These are phyloP conservation scores for Leptinotarsa lineolata DNA, from an alignment of 1,140 invertebrate species.

Conservation along the genomic window DNA sequence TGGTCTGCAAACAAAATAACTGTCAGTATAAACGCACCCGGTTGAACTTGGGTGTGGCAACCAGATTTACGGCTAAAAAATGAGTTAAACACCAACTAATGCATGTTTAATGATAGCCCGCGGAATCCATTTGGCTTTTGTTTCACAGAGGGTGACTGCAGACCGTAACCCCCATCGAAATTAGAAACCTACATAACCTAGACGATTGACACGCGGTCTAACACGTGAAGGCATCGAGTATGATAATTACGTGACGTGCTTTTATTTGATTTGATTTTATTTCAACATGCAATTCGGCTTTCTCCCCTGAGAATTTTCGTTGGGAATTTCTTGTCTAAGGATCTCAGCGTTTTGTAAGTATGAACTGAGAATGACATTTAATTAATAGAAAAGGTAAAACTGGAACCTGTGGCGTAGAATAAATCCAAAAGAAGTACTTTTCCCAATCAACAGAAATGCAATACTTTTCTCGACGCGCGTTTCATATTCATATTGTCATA, in stretches of 20 bases:
- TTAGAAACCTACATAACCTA: constrained; percentile 21
- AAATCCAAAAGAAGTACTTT: too few relatives aligned
- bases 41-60: constrained; percentile 36
- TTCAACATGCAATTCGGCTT: background rate
- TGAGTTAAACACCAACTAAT: constrained; percentile 38
- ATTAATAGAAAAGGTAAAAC: too few relatives aligned
- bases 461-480: too few relatives aligned
- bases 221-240: constrained; percentile 20
- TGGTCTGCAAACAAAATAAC: constrained; percentile 23
- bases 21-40: constrained; percentile 10
- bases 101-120: constrained; percentile 38
- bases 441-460: too few relatives aligned
- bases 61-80: constrained; percentile 30
- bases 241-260: constrained; percentile 9
- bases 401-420: too few relatives aligned
- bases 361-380: too few relatives aligned
- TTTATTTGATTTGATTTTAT: constrained; percentile 13
- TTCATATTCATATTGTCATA: too few relatives aligned
- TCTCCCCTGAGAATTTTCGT: background rate
- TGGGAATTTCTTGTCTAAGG: too few relatives aligned
- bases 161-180: background rate
- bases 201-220: background rate
- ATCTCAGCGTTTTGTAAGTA: too few relatives aligned
- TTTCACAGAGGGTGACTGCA: constrained; percentile 26
- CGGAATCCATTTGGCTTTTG: constrained; percentile 28